phyloP scores from a whole-genome alignment of 2,113 vertebrate genomes.

The Erythrolamprus reginae region DNA sequence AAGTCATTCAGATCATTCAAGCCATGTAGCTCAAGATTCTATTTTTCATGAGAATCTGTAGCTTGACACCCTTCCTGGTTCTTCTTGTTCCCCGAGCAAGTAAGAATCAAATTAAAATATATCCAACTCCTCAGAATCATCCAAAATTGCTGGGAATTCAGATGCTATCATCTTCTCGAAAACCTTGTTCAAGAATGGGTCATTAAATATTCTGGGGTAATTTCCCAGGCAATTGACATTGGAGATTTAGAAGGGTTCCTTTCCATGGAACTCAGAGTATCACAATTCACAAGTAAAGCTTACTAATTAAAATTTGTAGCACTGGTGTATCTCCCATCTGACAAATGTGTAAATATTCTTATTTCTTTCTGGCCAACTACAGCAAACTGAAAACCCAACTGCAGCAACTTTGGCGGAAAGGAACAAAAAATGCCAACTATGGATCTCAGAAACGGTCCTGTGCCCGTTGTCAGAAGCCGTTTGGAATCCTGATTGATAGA shows the following conservation, averaged over 20 bases:
- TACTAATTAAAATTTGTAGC: background rate
- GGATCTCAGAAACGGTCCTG: conserved; percentile 73
- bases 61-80: background rate
- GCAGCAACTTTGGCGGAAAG: conserved; percentile 77
- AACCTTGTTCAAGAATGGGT: background rate
- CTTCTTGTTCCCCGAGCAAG: background rate
- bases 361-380: background rate
- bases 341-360: background rate
- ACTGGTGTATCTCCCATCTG: fast-evolving
- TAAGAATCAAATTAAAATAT: background rate
- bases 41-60: background rate
- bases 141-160: background rate
- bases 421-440: conserved; percentile 51
- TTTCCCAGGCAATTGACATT: background rate
- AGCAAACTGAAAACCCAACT: conserved; percentile 82
- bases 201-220: background rate
- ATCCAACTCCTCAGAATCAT: background rate
- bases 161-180: background rate
- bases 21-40: background rate
- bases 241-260: background rate
- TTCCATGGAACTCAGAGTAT: background rate
- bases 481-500: conserved; percentile 79
- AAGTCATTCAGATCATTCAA: background rate
- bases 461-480: conserved; percentile 77
- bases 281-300: background rate